Evolutionary conservation across 2,888 invertebrate species (phyloP), one percentile per base, ranked within the genome.

Genomic region (Pharmacophagus antenor): DNA sequence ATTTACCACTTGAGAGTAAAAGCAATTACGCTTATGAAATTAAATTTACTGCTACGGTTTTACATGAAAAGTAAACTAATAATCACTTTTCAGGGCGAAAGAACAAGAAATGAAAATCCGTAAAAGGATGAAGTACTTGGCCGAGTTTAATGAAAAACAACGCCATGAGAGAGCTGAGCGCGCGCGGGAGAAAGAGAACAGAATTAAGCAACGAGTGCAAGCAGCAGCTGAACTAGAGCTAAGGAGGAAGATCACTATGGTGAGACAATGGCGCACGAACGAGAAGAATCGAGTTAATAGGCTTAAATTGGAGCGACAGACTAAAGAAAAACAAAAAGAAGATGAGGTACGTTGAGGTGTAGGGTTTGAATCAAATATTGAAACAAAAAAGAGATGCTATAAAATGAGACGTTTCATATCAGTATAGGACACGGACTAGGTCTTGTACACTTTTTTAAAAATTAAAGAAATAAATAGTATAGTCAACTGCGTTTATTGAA

Each of bases 161-260:
- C 77, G 87, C 1, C 71, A 67, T 27, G 90, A 89, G 10, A 70
- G 88, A 12, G 82, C 82, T 0, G 66, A 72, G 0, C 72, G 70
- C 7, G 84, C 82, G 0, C 63, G 56, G 1, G 89, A 88, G 49
- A 88, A 83, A 63, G 70, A 85, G 62, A 82, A 75, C 22, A 67
- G 74, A 27, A 88, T 89, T 62, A 87, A 82, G 60, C 88, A 89
- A 65, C 74, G 90, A 48, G 86, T 90, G 0, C 82, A 85, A 47
- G 85, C 88, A 0, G 90, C 90, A 0, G 84, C 82, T 0, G 90
- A 90, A 63, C 76, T 90, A 79, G 90, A 90, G 63, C 70, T 89
- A 1, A 68, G 88, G 10, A 70, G 90, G 27, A 89, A 88, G 68
- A 90, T 90, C 58, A 85, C 84, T 0, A 88, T 88, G 90, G 74